Evolutionary conservation across 2,113 vertebrate species (phyloP), one percentile per base, ranked within the genome.

Genomic region (Syrmaticus mikado): DNA sequence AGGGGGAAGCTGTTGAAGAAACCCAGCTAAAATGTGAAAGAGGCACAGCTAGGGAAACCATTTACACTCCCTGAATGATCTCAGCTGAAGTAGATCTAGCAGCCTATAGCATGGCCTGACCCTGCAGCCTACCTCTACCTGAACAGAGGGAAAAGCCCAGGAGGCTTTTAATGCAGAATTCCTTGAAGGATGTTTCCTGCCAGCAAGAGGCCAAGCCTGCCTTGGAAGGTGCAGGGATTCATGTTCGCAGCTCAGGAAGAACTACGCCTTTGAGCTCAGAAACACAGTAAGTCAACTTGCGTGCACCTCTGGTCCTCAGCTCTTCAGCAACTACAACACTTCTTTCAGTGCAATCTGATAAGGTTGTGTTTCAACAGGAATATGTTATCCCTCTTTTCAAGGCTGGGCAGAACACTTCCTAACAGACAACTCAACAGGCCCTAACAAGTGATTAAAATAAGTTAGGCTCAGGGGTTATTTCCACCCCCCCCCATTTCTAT

Each of bases 341-440:
- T 64, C 65, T 85, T 89, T 94, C 85, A 71, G 82, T 62, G 85
- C 87, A 97, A 91, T 82, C 87, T 94, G 95, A 92, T 79, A 90
- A 95, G 93, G 91, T 79, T 97, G 66, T 95, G 90, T 97, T 95
- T 96, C 94, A 94, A 94, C 89, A 96, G 72, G 95, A 96, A 89
- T 65, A 91, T 0, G 34, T 89, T 96, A 94, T 95, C 87, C 92
- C 82, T 72, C 76, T 61, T 87, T 83, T 82, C 94, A 94, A 94
- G 76, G 85, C 95, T 92, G 95, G 89, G 94, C 96, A 94, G 94
- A 82, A 90, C 89, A 88, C 85, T 94, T 95, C 91, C 91, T 94
- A 92, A 92, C 95, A 95, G 89, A 92, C 91, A 74, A 87, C 50
- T 57, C 75, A 92, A 89, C 90, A 95, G 92, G 89, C 82, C 90